Evolutionary conservation across 2,888 invertebrate genomes (phyloP).

Genomic region (Coremacera marginata): DNA sequence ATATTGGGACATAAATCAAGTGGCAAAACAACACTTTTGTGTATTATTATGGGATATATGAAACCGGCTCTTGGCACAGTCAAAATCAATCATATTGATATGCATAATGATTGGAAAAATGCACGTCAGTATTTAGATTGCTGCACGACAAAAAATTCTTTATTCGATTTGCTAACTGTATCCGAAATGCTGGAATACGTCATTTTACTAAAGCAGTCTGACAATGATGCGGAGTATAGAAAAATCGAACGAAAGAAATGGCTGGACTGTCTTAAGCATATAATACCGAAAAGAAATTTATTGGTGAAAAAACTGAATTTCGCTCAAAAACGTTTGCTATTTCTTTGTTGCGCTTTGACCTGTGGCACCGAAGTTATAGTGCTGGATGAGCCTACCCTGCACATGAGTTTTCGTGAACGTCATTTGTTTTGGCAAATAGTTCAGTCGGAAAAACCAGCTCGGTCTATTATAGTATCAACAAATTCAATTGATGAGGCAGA

Average conservation of each 20-base stretch:
- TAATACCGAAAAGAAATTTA: constrained; percentile 72
- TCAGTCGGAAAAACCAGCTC: constrained; percentile 76
- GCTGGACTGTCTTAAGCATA: constrained; percentile 74
- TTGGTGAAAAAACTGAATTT: constrained; percentile 74
- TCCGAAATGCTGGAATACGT: constrained; percentile 85
- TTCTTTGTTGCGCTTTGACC: constrained; percentile 79
- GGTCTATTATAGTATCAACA: constrained; percentile 83
- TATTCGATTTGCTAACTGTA: constrained; percentile 83
- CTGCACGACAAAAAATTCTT: constrained; percentile 84
- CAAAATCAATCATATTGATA: constrained; percentile 74
- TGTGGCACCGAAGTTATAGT: constrained; percentile 74
- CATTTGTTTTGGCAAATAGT: constrained; percentile 84
- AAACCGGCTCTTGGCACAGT: constrained; percentile 76
- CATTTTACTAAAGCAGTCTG: constrained; percentile 74
- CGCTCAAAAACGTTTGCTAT: constrained; percentile 80
- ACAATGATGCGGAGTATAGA: constrained; percentile 69
- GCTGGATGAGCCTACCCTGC: constrained; percentile 59
- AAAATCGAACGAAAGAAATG: constrained; percentile 74
- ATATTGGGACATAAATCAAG: constrained; percentile 83
- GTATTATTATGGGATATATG: constrained; percentile 84
- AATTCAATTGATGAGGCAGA: constrained; percentile 93
- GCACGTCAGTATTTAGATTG: constrained; percentile 78
- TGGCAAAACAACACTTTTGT: constrained; percentile 91
- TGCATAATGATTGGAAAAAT: constrained; percentile 72
- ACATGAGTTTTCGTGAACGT: constrained; percentile 78